Percentiles rank a stretch among this genome's conserved stretches.
These are phyloP conservation scores for Parasteatoda tepidariorum DNA, from an alignment of 1,140 invertebrate species.

Conservation along the genomic window DNA sequence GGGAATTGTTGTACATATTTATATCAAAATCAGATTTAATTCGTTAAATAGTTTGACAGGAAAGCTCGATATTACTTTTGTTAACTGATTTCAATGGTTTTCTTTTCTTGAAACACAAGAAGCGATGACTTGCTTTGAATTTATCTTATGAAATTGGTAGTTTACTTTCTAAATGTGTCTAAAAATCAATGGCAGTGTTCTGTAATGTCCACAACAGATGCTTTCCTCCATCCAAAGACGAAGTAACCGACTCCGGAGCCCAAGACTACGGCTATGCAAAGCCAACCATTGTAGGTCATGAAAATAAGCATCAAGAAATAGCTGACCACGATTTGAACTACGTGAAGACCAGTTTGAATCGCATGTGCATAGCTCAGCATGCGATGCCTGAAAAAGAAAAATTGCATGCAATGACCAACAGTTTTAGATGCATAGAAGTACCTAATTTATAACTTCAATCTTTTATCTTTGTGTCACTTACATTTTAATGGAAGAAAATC, in stretches of 20 bases:
- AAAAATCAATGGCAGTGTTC: slow-evolving; percentile 93
- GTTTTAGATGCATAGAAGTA: background rate
- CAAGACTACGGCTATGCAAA: slow-evolving; percentile 88
- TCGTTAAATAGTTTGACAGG: too few species aligned
- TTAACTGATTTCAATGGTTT: too few species aligned
- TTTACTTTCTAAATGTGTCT: too few species aligned
- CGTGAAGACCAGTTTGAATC: slow-evolving; percentile 87
- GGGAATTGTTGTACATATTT: too few species aligned
- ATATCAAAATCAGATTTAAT: too few species aligned
- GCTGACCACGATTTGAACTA: slow-evolving; percentile 88
- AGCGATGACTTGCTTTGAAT: too few species aligned
- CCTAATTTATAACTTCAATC: background rate
- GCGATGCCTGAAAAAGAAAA: slow-evolving; percentile 43
- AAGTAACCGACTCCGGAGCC: slow-evolving; percentile 93
- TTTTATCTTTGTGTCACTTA: background rate
- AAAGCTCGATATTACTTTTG: too few species aligned
- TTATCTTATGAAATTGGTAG: too few species aligned
- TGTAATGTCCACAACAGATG: slow-evolving; percentile 88
- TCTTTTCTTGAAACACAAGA: too few species aligned
- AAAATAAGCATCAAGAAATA: slow-evolving; percentile 98
- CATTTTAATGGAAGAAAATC: too few species aligned
- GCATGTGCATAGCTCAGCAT: slow-evolving; percentile 83
- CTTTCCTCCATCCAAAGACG: slow-evolving; percentile 92
- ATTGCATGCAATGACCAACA: background rate
- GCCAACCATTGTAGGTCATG: slow-evolving; percentile 98